Evolutionary conservation across 2,888 invertebrate genomes (phyloP), one percentile per base, ranked within the genome.

Genomic region (Seira sanloemensis): DNA sequence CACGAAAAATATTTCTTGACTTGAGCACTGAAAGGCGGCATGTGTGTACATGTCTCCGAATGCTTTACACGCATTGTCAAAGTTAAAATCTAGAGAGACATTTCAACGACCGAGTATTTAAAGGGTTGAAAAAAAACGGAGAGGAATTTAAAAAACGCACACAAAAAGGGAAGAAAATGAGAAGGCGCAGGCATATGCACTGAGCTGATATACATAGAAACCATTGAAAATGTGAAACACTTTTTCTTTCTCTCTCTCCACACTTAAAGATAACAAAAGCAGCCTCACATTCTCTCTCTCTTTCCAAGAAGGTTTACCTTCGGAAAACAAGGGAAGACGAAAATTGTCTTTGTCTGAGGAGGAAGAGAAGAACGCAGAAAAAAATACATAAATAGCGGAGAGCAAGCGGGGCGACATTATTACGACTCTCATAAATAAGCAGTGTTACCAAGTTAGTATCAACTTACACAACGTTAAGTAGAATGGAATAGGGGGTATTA

Each of bases 361-460:
- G n/a, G n/a, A n/a, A n/a, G n/a, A n/a, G n/a, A n/a, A n/a, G n/a
- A n/a, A n/a, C n/a, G n/a, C n/a, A n/a, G n/a, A n/a, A n/a, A n/a
- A n/a, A n/a, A 83, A 78, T 83, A 83, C 83, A 84, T 84, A 84
- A 84, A 84, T 84, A 84, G 50, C 78, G 75, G 71, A 21, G 67
- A 84, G 84, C 78, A 75, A 84, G 84, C 75, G 24, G 24, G 75
- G 75, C 84, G 84, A 84, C 78, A 79, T 84, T 84, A 75, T 84
- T 84, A 84, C 84, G 84, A 84, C 84, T 37, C 73, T 74, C 78
- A 84, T 84, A 84, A 84, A 84, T 84, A 84, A 84, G 78, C 77
- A 66, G 58, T 69, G 77, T 50, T 77, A 83, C 67, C 73, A 65
- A 74, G 73, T 84, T 74, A 78, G 69, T 84, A 84, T 84, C 84